phyloP scores from a whole-genome alignment of 53 echinoderm and acorn worm genomes.

The Pentamera pediparva region DNA sequence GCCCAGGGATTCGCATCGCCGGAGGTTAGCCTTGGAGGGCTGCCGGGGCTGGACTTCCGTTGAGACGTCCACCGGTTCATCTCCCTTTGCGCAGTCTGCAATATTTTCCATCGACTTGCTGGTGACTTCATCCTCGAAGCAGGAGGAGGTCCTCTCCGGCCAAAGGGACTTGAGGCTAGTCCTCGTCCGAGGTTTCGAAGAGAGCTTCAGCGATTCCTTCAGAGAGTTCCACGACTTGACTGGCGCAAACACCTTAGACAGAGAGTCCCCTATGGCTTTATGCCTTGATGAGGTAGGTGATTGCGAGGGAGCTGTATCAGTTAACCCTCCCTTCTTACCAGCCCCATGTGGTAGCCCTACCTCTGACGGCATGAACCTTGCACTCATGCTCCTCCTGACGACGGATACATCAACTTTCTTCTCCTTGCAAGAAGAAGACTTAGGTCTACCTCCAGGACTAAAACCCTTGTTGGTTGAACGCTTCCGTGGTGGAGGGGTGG shows the following conservation, averaged over 20 bases:
- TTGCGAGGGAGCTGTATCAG: too few species aligned
- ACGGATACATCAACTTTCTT: too few species aligned
- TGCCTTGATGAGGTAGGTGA: neutral
- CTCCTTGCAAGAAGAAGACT: too few species aligned
- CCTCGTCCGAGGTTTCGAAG: constrained; percentile 3
- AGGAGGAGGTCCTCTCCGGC: neutral
- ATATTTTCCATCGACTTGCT: constrained; percentile 17
- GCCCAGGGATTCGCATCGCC: neutral
- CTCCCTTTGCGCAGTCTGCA: neutral
- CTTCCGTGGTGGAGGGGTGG: too few species aligned
- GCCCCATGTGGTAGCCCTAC: too few species aligned
- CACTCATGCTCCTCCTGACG: too few species aligned
- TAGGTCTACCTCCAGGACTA: too few species aligned
- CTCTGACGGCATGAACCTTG: too few species aligned
- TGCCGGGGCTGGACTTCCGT: neutral
- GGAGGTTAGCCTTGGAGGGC: neutral
- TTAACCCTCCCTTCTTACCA: too few species aligned
- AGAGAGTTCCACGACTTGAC: constrained; percentile 1
- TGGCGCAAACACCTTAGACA: constrained; percentile 16
- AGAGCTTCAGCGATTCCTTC: neutral
- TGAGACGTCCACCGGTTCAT: neutral
- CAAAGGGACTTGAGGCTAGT: constrained; percentile 18
- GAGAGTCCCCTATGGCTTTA: neutral
- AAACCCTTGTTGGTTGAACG: too few species aligned
- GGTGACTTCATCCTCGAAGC: neutral